Evolutionary conservation across 2,888 invertebrate genomes (phyloP), one percentile per base, ranked within the genome.

Genomic region (Neoitamus cyanurus): DNA sequence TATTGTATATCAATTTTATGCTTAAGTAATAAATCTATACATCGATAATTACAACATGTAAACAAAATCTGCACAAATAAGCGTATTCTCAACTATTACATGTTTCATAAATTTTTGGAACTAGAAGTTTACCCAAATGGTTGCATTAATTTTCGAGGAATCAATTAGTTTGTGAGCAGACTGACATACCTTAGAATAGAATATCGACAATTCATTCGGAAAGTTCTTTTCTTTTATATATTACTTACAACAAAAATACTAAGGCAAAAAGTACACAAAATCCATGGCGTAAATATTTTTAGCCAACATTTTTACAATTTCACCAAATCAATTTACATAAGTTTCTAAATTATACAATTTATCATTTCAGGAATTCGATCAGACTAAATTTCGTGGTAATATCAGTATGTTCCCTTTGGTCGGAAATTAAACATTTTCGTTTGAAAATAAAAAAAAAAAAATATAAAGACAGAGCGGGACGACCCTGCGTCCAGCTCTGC

Each of bases 61-160:
- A 80, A 58, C 58, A 80, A 80, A 80, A 58, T 80, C 58, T 80
- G 78, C 48, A 80, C 58, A 80, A 58, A 80, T 80, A 80, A 80
- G 78, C 78, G 78, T 80, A 80, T 80, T 58, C 58, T 58, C 58
- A 58, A 30, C 20, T 58, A 77, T 31, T 58, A 58, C 48, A 58
- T 80, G 48, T 80, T 58, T 80, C 58, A 20, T 80, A 75, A 75
- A 25, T 75, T 58, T 73, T 20, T 73, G 31, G 34, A 73, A 34
- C 73, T 73, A 73, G 34, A 36, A 34, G 20, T 13, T 31, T 73
- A 73, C 73, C 73, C 31, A 73, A 75, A 37, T 75, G 42, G 37
- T 37, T 75, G 42, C 75, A 75, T 58, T 58, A 58, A 58, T 58
- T 58, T 58, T 58, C 58, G 25, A 58, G 58, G 58, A 58, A 58